phyloP scores from a whole-genome alignment of 1,140 invertebrate species.

The Charaxes varanes region DNA sequence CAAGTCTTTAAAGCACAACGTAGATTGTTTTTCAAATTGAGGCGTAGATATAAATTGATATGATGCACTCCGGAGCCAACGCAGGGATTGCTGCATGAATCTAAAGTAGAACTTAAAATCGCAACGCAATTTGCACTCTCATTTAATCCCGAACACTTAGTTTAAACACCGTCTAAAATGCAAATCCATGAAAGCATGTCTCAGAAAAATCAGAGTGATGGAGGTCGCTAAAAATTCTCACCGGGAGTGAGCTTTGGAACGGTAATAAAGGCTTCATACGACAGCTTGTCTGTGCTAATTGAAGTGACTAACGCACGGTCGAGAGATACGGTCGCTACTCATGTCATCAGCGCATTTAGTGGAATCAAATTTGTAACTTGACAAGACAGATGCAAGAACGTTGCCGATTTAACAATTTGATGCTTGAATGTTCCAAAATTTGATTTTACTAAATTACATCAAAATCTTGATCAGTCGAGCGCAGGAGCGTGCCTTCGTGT shows the following conservation, averaged over 20 bases:
- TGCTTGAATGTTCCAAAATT: conserved; percentile 22
- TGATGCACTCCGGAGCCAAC: conserved; percentile 65
- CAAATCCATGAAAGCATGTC: conserved; percentile 71
- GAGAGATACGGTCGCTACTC: conserved; percentile 44
- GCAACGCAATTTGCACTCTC: conserved; percentile 64
- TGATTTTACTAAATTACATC: conserved; percentile 40
- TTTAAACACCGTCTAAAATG: conserved; percentile 38
- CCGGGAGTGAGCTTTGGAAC: conserved; percentile 52
- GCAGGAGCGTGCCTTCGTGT: conserved; percentile 63
- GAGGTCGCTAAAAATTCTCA: conserved; percentile 40
- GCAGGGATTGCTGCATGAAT: conserved; percentile 62
- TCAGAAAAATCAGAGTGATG: conserved; percentile 63
- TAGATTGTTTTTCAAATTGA: conserved; percentile 15
- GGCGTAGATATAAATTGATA: conserved; percentile 41
- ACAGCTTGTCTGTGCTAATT: conserved; percentile 65
- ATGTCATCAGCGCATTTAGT: conserved; percentile 48
- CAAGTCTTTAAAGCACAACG: conserved; percentile 27
- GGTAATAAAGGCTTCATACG: conserved; percentile 58
- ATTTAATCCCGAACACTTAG: conserved; percentile 61
- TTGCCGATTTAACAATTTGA: conserved; percentile 5
- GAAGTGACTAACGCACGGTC: conserved; percentile 59
- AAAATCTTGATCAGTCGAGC: conserved; percentile 29
- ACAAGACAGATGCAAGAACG: too few species aligned
- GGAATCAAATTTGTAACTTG: conserved; percentile 38
- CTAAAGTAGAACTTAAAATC: conserved; percentile 59